Evolutionary conservation across 2,888 invertebrate species (phyloP).

Genomic region (Clunio marinus): DNA sequence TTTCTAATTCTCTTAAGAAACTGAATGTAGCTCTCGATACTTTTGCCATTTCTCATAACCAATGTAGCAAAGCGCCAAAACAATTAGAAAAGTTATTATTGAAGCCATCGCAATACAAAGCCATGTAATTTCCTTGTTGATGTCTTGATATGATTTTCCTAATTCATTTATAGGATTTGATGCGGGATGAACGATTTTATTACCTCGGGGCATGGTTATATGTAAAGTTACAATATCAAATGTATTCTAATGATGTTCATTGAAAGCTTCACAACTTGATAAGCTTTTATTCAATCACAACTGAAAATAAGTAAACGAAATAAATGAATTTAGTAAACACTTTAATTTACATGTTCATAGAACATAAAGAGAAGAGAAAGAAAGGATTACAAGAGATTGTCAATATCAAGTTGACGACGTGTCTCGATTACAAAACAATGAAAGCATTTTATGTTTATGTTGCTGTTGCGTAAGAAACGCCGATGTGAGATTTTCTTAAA

Average conservation of each 20-base stretch:
- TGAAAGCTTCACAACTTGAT: no score
- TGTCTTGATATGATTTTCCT: slow-evolving; percentile 3
- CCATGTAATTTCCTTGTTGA: slow-evolving; percentile 11
- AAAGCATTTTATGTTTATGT: no score
- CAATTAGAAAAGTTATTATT: background rate
- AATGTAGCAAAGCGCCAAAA: slow-evolving; percentile 6
- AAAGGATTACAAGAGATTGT: no score
- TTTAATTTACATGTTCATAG: no score
- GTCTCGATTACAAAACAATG: no score
- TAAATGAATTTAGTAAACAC: no score
- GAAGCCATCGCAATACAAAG: slow-evolving; percentile 21
- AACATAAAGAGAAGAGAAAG: no score
- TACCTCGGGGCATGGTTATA: slow-evolving; percentile 15
- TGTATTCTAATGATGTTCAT: background rate
- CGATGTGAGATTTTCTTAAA: no score
- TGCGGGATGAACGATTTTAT: slow-evolving; percentile 9
- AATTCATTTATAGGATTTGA: background rate
- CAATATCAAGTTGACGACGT: no score
- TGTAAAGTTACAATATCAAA: background rate
- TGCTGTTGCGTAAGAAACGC: no score
- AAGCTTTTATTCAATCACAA: no score
- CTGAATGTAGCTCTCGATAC: background rate
- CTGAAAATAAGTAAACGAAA: no score
- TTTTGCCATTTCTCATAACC: slow-evolving; percentile 22
- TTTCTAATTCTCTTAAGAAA: background rate